These are phyloP conservation scores for Eurytoma californica DNA, from an alignment of 2,888 invertebrate genomes.

Conservation along the genomic window DNA sequence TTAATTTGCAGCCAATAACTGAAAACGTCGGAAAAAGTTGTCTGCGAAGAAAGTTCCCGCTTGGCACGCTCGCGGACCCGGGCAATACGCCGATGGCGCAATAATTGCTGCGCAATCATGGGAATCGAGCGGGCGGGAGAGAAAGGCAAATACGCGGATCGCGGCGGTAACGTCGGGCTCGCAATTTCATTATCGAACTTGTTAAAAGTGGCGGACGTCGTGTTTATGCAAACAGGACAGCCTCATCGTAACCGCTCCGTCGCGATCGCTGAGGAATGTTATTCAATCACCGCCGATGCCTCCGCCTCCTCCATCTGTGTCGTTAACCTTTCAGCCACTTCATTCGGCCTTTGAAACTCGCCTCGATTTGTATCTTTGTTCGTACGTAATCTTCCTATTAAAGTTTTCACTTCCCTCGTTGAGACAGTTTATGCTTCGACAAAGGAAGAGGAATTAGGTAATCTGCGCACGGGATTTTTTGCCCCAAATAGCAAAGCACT, in stretches of 20 bases:
- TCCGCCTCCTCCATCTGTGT: conserved; percentile 39
- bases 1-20: too few species aligned
- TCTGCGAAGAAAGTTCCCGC: background rate
- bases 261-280: conserved; percentile 53
- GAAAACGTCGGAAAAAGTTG: too few species aligned
- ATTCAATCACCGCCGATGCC: conserved; percentile 57
- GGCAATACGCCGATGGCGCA: background rate
- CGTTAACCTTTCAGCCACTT: conserved; percentile 62
- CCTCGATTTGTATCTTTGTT: conserved; percentile 60
- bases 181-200: conserved; percentile 38
- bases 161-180: conserved; percentile 10
- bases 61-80: background rate
- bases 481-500: too few species aligned
- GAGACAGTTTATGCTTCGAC: background rate
- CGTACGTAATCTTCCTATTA: conserved; percentile 65
- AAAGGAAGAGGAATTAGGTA: conserved; percentile 4
- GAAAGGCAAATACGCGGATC: background rate
- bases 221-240: conserved; percentile 6
- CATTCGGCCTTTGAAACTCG: conserved; percentile 66
- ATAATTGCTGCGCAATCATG: conserved; percentile 22
- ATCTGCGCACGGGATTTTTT: background rate
- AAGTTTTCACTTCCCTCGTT: conserved; percentile 49
- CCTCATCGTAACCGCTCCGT: background rate
- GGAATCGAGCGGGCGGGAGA: background rate
- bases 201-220: conserved; percentile 12